phyloP scores from a whole-genome alignment of 2,797 vertebrate species.

The Microctenopoma stevenorrisi region DNA sequence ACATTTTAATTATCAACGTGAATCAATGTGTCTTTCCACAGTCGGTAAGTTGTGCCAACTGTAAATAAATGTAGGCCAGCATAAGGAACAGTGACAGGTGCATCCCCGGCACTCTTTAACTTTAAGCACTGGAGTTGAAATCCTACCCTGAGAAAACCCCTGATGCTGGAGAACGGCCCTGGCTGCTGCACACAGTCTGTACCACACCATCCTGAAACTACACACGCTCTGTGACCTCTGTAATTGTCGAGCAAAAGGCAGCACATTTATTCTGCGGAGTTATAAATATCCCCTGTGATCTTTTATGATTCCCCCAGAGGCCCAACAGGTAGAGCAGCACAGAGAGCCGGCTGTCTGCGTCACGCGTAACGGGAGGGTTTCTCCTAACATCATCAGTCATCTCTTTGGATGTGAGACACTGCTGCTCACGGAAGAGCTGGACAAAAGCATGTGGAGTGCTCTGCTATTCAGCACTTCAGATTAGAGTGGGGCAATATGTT shows the following conservation, averaged over 20 bases:
- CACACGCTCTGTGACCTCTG: slow-evolving; percentile 61
- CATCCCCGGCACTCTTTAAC: slow-evolving; percentile 31
- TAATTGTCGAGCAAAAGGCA: slow-evolving; percentile 64
- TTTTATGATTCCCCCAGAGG: slow-evolving; percentile 63
- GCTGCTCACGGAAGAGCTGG: slow-evolving; percentile 6
- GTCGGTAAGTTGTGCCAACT: neutral
- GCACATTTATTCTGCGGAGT: slow-evolving; percentile 55
- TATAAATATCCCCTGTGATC: slow-evolving; percentile 73
- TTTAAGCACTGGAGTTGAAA: slow-evolving; percentile 66
- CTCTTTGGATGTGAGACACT: slow-evolving; percentile 42
- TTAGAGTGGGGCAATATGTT: slow-evolving; percentile 5
- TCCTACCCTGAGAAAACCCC: slow-evolving; percentile 57
- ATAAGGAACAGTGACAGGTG: slow-evolving; percentile 70
- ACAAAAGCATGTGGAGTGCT: slow-evolving; percentile 22
- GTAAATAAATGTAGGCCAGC: slow-evolving; percentile 30
- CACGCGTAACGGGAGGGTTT: slow-evolving; percentile 59
- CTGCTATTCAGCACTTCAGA: slow-evolving; percentile 29
- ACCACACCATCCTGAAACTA: slow-evolving; percentile 40
- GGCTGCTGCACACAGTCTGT: slow-evolving; percentile 32
- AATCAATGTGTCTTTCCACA: no score
- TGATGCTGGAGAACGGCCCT: slow-evolving; percentile 56
- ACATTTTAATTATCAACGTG: no score
- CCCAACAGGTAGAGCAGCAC: slow-evolving; percentile 71
- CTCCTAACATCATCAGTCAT: slow-evolving; percentile 65
- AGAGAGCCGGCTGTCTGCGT: slow-evolving; percentile 68